Evolutionary conservation across 2,888 invertebrate species (phyloP).

Genomic region (Drosophila pegasa): DNA sequence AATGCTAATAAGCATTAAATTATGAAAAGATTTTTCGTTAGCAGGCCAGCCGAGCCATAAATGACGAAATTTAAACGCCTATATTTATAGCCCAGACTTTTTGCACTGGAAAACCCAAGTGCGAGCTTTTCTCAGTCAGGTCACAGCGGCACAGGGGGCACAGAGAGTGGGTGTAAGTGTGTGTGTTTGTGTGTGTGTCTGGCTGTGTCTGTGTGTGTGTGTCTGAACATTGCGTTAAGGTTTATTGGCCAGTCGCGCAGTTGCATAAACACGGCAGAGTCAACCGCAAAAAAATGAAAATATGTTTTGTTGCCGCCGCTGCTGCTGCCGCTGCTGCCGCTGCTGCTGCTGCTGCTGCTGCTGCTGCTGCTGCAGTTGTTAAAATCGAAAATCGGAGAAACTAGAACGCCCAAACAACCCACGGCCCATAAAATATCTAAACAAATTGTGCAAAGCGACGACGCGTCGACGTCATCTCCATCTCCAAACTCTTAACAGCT

Average conservation of each 20-base stretch:
- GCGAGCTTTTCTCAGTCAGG: constrained; percentile 35
- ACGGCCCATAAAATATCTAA: constrained; percentile 58
- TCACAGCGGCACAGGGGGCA: background rate
- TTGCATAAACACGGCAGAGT: constrained; percentile 68
- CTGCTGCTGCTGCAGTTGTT: constrained; percentile 11
- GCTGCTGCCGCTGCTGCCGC: constrained; percentile 3
- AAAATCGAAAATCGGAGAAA: constrained; percentile 53
- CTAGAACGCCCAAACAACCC: constrained; percentile 66
- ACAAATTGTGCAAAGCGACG: constrained; percentile 57
- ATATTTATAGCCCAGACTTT: constrained; percentile 79
- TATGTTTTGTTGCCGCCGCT: constrained; percentile 49
- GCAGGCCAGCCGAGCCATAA: constrained; percentile 70
- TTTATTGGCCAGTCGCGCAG: constrained; percentile 76
- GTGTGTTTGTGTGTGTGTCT: background rate
- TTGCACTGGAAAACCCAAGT: constrained; percentile 75
- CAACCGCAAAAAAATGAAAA: constrained; percentile 47
- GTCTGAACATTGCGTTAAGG: constrained; percentile 43
- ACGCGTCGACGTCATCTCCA: constrained; percentile 34
- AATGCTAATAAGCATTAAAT: constrained; percentile 79
- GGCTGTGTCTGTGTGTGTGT: background rate
- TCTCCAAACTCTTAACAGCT: constrained; percentile 26
- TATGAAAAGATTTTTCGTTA: constrained; percentile 72
- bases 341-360: constrained; percentile 9
- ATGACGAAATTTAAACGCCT: constrained; percentile 77
- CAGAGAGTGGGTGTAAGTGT: background rate